Evolutionary conservation across 1,140 invertebrate genomes (phyloP), one percentile per base, ranked within the genome.

Genomic region (Drosophila pectinifera): DNA sequence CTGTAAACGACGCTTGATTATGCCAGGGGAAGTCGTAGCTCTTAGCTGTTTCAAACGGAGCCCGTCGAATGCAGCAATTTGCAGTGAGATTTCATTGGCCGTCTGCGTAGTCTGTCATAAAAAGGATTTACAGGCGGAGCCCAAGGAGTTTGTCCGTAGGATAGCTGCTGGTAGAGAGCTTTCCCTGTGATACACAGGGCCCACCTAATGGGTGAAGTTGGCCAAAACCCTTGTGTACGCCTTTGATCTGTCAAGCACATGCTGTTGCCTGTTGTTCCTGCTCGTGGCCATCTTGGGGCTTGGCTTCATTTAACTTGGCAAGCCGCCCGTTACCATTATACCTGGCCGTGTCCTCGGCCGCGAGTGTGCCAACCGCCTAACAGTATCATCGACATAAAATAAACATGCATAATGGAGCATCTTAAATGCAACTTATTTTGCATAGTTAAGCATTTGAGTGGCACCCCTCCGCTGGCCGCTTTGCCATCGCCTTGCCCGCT

Each of bases 11-110:
- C 39, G 34, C 39, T 58, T 65, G 57, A 45, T 55, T 63, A 80
- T 84, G 81, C 64, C 49, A 54, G 45, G 48, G 63, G 51, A 24
- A 41, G 43, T 62, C 65, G 43, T 46, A 55, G 36, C 28, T 53
- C 39, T 58, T 26, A 22, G 22, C 65, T 31, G 26, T 53, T 51
- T 16, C 39, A 13, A 48, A 16, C 22, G 41, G 11, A 28, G 62
- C 42, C 74, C 95, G 80, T 95, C 93, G 36, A 95, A 91, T 56
- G 85, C 82, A 73, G 74, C 90, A 74, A 91, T 76, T 80, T 73
- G 54, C 55, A 77, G 53, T 65, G 61, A 43, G 16, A 67, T 81
- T 81, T 78, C 81, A 84, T 83, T 67, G 48, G 64, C 64, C 43
- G 36, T 62, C 64, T 75, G 61, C 73, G 64, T 62, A 54, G 41